Percentiles rank a stretch among this genome's conserved stretches.
Evolutionary conservation across 2,797 vertebrate genomes (phyloP).

Genomic region (Bradypodion pumilum): DNA sequence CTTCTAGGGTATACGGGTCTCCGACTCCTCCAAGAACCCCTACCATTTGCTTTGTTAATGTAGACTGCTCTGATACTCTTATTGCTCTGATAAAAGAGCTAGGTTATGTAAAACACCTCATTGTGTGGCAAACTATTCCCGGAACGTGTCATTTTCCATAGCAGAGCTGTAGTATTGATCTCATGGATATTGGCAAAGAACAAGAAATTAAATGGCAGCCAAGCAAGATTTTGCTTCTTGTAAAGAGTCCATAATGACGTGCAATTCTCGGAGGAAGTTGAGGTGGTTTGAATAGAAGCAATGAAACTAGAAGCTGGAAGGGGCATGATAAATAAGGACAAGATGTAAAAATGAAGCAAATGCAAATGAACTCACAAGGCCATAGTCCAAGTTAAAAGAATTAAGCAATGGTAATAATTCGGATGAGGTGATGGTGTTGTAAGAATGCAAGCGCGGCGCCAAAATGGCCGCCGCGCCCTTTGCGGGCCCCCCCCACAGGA

Average conservation of each 20-base stretch:
- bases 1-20: background rate
- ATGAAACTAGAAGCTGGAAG: constrained; percentile 64
- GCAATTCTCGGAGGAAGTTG: constrained; percentile 25
- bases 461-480: too few species aligned
- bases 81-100: background rate
- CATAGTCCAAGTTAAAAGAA: background rate
- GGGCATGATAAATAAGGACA: constrained; percentile 44
- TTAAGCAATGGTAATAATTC: background rate
- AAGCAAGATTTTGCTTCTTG: constrained; percentile 86
- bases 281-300: constrained; percentile 39
- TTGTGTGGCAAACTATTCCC: background rate
- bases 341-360: constrained; percentile 43
- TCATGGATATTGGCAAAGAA: constrained; percentile 82
- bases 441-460: too few species aligned
- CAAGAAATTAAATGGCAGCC: constrained; percentile 85
- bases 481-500: too few species aligned
- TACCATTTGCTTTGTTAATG: background rate
- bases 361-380: constrained; percentile 3
- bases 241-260: constrained; percentile 87
- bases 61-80: background rate
- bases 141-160: background rate
- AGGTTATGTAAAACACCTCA: background rate
- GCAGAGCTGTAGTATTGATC: constrained; percentile 83
- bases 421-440: background rate
- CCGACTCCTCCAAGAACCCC: background rate